Conservation (phyloP, 2,113 vertebrate species). For the Ameiurus melas region DNA sequence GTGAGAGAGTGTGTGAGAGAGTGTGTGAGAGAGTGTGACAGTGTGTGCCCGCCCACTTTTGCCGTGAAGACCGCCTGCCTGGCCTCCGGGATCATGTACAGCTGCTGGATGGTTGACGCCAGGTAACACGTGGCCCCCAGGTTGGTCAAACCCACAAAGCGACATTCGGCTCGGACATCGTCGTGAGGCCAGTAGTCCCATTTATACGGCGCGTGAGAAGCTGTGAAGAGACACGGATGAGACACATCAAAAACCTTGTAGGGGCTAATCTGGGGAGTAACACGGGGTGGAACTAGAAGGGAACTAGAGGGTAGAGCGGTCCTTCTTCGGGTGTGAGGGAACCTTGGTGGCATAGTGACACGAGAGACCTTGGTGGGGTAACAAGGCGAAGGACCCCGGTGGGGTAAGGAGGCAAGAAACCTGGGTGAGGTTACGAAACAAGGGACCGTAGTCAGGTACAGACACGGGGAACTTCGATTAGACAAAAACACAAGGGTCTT, state of each 20-base stretch:
- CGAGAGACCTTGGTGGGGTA: neutral
- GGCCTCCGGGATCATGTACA: slow-evolving; percentile 98
- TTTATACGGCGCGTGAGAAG: slow-evolving; percentile 97
- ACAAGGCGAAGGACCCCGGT: neutral
- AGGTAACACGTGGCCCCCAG: slow-evolving; percentile 97
- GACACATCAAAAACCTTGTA: neutral
- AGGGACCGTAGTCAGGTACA: neutral
- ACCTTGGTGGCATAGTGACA: neutral
- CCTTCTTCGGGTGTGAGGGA: neutral
- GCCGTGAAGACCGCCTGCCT: slow-evolving; percentile 97
- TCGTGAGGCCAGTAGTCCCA: slow-evolving; percentile 99
- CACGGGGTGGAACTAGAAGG: neutral
- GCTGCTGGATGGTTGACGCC: slow-evolving; percentile 97
- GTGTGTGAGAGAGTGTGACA: no score
- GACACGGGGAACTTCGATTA: no score
- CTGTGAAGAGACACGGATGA: slow-evolving; percentile 57
- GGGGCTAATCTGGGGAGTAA: neutral
- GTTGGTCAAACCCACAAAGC: slow-evolving; percentile 96
- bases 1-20: no score
- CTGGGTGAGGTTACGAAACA: neutral
- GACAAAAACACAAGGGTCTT: no score
- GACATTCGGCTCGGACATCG: slow-evolving; percentile 93
- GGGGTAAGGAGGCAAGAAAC: neutral
- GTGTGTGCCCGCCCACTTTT: slow-evolving; percentile 74
- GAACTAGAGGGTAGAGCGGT: neutral